Evolutionary conservation across 2,888 invertebrate genomes (phyloP), one percentile per base, ranked within the genome.

Genomic region (Leucoma salicis): DNA sequence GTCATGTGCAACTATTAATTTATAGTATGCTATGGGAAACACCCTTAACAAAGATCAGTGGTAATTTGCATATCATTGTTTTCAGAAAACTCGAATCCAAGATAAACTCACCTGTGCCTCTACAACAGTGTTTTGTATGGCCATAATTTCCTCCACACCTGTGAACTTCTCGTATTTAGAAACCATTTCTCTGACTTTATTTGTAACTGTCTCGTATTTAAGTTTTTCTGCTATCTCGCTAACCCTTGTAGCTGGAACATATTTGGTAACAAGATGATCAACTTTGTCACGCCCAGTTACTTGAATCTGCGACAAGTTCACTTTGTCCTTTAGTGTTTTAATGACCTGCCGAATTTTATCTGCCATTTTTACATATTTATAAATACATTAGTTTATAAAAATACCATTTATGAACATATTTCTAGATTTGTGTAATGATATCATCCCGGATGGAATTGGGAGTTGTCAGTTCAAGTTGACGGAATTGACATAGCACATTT

Each of bases 131-230:
- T 92, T 91, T 66, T 96, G 96, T 21, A 95, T 93, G 18, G 91
- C 86, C 85, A 93, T 92, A 3, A 96, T 95, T 77, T 95, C 95
- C 52, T 94, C 93, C 35, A 96, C 90, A 1, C 96, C 96, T 4
- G 95, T 94, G 38, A 95, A 89, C 64, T 93, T 92, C 66, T 95
- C 95, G 78, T 95, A 95, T 78, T 90, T 91, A 16, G 74, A 72
- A 32, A 93, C 91, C 36, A 92, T 53, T 35, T 91, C 89, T 31
- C 77, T 81, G 5, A 92, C 78, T 57, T 70, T 80, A 12, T 63
- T 67, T 0, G 77, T 58, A 1, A 89, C 53, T 5, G 73, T 65
- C 21, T 81, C 79, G 12, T 78, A 71, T 60, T 78, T 86, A 5
- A 89, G 75, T 45, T 69, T 85, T 36, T 87, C 85, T 1, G 88